Evolutionary conservation across 2,113 vertebrate genomes (phyloP), one percentile per base, ranked within the genome.

Genomic region (Corydoras sp.): DNA sequence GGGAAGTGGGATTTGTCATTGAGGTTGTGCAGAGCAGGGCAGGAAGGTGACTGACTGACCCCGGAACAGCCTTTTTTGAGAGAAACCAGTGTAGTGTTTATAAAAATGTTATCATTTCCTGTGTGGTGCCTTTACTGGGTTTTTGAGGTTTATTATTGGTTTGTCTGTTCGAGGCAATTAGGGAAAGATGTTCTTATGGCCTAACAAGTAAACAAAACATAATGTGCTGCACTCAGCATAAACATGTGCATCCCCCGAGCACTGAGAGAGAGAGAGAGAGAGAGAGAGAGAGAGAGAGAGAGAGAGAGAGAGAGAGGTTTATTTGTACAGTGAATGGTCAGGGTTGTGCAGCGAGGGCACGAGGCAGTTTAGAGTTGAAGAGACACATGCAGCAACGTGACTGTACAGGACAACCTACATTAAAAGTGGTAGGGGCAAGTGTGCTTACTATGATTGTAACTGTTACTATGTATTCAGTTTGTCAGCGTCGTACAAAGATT

Each of bases 221-320:
- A 50, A 62, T 65, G n/a, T 54, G 31, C 43, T 35, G 69, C 15
- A 63, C 61, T 64, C 32, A 49, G 51, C 50, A 64, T 24, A 59
- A 24, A 24, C 18, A 24, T 24, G 12, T 68, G 60, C 32, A n/a
- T 24, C 53, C 35, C 35, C 65, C 58, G 15, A 14, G 35, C 12
- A 62, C 49, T 5, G 2, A 15, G 15, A 4, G 11, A 18, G 29
- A 24, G 18, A 24, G 18, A 24, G 64, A 76, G 32, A 51, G 58
- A 72, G 18, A 62, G 61, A 13, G 11, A 18, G 29, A 24, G 18
- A 24, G 18, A 24, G n/a, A n/a, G n/a, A n/a, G 53, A 66, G 49
- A 64, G 65, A 35, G 55, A 51, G 64, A 76, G 32, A 51, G 58
- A 72, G 18, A 62, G 61, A 13, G 11, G 14, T 67, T 61, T 53